Evolutionary conservation across 2,113 vertebrate genomes (phyloP).

Genomic region (Tachysurus fulvidraco): DNA sequence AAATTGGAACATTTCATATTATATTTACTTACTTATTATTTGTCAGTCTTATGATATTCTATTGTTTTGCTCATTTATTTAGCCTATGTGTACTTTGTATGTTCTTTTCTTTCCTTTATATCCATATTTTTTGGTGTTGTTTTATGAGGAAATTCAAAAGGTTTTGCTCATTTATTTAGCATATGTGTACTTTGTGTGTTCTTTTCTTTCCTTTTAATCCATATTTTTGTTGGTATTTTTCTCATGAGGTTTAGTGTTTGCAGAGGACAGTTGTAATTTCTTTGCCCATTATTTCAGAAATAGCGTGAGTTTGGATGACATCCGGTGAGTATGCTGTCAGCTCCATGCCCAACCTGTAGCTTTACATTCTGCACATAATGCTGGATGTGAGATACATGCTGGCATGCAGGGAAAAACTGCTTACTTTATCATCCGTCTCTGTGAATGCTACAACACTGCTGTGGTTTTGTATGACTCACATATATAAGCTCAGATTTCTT

Average conservation of each 20-base stretch:
- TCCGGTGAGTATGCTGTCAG: conserved; percentile 87
- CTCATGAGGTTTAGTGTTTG: conserved; percentile 64
- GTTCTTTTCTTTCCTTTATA: not conserved
- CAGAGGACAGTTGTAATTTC: conserved; percentile 75
- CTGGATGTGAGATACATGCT: conserved; percentile 61
- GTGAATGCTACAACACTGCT: not conserved
- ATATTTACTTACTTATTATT: not conserved
- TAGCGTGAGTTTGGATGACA: conserved; percentile 99
- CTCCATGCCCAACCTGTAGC: conserved; percentile 71
- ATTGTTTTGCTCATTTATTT: not conserved
- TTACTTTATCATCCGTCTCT: conserved; percentile 58
- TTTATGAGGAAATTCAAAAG: too few species aligned
- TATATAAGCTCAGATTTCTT: not conserved
- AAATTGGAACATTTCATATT: not conserved
- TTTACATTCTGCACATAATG: conserved; percentile 56
- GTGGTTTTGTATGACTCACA: not conserved
- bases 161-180: not conserved
- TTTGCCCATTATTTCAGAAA: conserved; percentile 94
- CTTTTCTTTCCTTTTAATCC: not conserved
- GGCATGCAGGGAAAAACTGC: conserved; percentile 54
- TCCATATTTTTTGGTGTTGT: not conserved
- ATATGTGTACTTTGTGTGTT: not conserved
- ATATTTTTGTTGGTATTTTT: conserved; percentile 21
- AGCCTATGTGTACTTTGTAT: not conserved
- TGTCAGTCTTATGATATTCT: not conserved